These are phyloP conservation scores for Drosophila azteca DNA, from an alignment of 1,140 invertebrate genomes.

Conservation along the genomic window DNA sequence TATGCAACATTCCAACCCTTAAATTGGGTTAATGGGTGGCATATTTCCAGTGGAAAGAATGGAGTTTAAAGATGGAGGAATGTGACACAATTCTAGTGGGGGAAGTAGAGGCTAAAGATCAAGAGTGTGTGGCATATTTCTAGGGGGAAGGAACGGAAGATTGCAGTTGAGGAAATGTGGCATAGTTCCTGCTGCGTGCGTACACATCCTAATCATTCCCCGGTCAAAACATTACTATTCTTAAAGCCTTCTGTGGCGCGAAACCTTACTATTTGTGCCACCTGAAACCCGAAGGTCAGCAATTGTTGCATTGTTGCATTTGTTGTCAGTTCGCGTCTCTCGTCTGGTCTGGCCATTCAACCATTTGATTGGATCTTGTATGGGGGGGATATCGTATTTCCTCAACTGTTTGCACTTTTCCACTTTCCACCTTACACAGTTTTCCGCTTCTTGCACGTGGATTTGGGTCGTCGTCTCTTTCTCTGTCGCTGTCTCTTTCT, in stretches of 20 bases:
- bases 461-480: constrained; percentile 23
- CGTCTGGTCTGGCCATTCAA: constrained; percentile 10
- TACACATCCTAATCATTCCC: constrained; percentile 3
- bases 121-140: too few relatives aligned
- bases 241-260: not conserved
- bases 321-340: not conserved
- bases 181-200: not conserved
- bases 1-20: constrained; percentile 4
- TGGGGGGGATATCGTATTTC: constrained; percentile 52
- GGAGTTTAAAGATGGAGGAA: too few relatives aligned
- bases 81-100: too few relatives aligned
- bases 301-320: constrained; percentile 1
- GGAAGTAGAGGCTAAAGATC: too few relatives aligned
- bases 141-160: too few relatives aligned
- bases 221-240: not conserved
- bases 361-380: constrained; percentile 30
- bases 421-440: constrained; percentile 26
- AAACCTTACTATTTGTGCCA: constrained; percentile 5
- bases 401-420: constrained; percentile 32
- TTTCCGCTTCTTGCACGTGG: constrained; percentile 19
- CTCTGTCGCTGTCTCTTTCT: too few relatives aligned
- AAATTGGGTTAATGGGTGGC: too few relatives aligned
- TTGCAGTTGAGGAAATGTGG: too few relatives aligned
- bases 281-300: constrained; percentile 32
- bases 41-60: too few relatives aligned